These are phyloP conservation scores for Siphamia tubifer DNA, from an alignment of 2,113 vertebrate species.

Conservation along the genomic window DNA sequence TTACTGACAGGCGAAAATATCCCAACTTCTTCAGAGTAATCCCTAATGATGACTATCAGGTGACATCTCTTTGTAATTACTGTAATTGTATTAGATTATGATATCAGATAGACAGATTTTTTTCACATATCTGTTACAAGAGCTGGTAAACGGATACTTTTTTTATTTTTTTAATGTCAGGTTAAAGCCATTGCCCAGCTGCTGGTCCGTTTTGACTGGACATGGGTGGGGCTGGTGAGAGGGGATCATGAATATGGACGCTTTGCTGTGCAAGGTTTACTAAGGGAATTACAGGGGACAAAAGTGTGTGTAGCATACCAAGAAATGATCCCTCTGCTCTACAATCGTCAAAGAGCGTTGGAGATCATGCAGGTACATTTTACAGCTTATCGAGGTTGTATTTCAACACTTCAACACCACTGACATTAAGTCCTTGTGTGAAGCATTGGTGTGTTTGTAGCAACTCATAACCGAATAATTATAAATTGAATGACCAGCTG, in stretches of 20 bases:
- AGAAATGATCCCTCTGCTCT: slow-evolving; percentile 78
- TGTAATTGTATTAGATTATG: too few relatives aligned
- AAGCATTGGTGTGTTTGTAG: neutral
- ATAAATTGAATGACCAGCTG: too few relatives aligned
- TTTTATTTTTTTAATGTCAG: slow-evolving; percentile 41
- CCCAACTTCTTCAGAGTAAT: slow-evolving; percentile 80
- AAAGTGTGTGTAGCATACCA: slow-evolving; percentile 76
- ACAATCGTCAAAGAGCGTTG: slow-evolving; percentile 58
- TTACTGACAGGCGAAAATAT: slow-evolving; percentile 72
- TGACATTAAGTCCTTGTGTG: neutral
- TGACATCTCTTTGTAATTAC: too few relatives aligned
- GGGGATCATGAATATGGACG: slow-evolving; percentile 78
- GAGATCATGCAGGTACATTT: slow-evolving; percentile 71
- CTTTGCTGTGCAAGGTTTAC: slow-evolving; percentile 73
- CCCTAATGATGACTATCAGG: slow-evolving; percentile 79
- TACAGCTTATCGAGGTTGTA: neutral
- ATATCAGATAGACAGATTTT: neutral
- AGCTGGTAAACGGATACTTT: neutral
- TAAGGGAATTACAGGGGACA: slow-evolving; percentile 67
- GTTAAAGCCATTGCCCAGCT: slow-evolving; percentile 79
- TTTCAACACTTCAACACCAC: neutral
- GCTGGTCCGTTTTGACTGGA: slow-evolving; percentile 76
- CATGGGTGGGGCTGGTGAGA: slow-evolving; percentile 74
- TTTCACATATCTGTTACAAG: neutral
- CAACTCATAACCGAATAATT: too few relatives aligned